A percentile compares a stretch with the other conserved stretches of the same genome.
These are phyloP conservation scores for Limnephilus rhombicus DNA, from an alignment of 2,888 invertebrate species.

Conservation along the genomic window DNA sequence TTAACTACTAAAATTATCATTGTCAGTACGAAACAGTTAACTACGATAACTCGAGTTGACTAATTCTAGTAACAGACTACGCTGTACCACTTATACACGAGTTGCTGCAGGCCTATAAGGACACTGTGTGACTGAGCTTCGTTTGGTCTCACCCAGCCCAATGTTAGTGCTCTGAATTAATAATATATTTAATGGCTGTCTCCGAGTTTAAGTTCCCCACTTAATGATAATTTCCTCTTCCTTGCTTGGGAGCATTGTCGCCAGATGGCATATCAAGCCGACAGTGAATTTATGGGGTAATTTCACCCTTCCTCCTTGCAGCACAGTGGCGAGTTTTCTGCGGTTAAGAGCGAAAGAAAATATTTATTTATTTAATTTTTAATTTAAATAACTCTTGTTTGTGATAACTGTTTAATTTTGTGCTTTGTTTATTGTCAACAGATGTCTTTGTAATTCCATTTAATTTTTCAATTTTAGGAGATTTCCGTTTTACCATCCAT, in stretches of 20 bases:
- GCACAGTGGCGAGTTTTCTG: background rate
- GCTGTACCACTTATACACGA: background rate
- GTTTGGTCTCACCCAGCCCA: background rate
- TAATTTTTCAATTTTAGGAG: no score
- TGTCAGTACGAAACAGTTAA: background rate
- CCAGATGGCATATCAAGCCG: conserved; percentile 3
- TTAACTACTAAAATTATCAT: background rate
- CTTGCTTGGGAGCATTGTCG: background rate
- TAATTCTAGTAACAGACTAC: background rate
- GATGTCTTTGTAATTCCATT: no score
- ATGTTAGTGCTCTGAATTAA: conserved; percentile 13
- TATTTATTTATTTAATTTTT: no score
- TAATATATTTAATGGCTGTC: conserved; percentile 14
- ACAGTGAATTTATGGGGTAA: conserved; percentile 14
- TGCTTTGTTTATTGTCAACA: no score
- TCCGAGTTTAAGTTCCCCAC: background rate
- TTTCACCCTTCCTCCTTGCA: background rate
- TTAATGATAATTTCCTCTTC: background rate
- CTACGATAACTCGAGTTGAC: background rate
- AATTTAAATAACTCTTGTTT: no score
- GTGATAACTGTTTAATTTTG: no score
- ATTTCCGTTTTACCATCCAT: no score
- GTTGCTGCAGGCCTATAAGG: background rate
- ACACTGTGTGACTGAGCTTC: background rate
- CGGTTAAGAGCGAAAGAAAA: no score